These are phyloP conservation scores for Hippasteria phrygiana DNA, from an alignment of 53 echinoderm and acorn worm species.

Conservation along the genomic window DNA sequence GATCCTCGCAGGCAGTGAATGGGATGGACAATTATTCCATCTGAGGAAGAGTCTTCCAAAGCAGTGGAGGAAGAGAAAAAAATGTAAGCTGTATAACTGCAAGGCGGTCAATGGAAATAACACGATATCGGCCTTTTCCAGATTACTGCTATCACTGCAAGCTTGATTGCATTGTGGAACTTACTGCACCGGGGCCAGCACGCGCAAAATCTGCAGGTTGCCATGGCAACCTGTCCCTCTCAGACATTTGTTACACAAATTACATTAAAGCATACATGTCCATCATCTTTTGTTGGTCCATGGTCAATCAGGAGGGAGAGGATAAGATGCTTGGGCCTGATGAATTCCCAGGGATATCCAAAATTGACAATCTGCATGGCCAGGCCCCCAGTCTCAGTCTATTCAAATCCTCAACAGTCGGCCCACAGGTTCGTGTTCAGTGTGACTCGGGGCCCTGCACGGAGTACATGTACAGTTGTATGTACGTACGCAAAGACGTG, in stretches of 20 bases:
- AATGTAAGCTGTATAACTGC: background rate
- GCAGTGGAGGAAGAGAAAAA: background rate
- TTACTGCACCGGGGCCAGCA: conserved; percentile 28
- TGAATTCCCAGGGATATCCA: conserved; percentile 12
- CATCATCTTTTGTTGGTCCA: conserved; percentile 55
- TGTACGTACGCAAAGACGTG: conserved; percentile 24
- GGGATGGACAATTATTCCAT: conserved; percentile 37
- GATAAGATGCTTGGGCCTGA: background rate
- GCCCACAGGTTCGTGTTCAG: conserved; percentile 1
- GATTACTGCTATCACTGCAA: conserved; percentile 38
- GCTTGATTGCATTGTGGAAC: conserved; percentile 23
- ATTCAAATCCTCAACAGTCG: background rate
- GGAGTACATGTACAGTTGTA: background rate
- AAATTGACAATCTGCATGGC: background rate
- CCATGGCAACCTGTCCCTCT: conserved; percentile 44
- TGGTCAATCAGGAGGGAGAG: conserved; percentile 21
- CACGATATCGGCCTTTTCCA: conserved; percentile 11
- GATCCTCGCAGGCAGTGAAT: conserved; percentile 26
- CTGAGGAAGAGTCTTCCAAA: conserved; percentile 1
- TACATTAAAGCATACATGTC: conserved; percentile 49
- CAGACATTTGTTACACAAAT: conserved; percentile 62
- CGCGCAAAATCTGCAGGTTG: conserved; percentile 49
- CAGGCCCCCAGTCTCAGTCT: background rate
- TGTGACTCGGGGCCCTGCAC: conserved; percentile 12
- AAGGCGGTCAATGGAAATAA: conserved; percentile 18